phyloP scores from a whole-genome alignment of 1,140 invertebrate species.

The Sipha flava region DNA sequence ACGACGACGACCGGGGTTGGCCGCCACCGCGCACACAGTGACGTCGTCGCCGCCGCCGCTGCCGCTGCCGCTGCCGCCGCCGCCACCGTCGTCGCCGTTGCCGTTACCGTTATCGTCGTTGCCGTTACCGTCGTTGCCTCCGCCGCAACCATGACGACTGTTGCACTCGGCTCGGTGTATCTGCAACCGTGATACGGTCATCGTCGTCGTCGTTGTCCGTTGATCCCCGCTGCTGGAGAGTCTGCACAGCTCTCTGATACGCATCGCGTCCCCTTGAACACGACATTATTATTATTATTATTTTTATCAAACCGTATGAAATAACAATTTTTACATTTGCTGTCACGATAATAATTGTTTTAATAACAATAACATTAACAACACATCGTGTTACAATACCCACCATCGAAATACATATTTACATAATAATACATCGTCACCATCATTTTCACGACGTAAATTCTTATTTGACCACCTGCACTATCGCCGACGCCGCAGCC shows the following conservation, averaged over 20 bases:
- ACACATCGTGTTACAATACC: too few species aligned
- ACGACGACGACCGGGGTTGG: slow-evolving; percentile 4
- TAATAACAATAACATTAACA: too few species aligned
- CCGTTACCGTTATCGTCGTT: not conserved
- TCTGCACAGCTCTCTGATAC: too few species aligned
- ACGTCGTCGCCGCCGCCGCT: not conserved
- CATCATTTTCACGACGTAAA: not conserved
- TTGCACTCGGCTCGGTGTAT: not conserved
- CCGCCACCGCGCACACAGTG: not conserved
- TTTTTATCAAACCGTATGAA: too few species aligned
- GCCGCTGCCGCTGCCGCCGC: not conserved
- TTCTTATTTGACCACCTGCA: too few species aligned
- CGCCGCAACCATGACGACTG: slow-evolving; percentile 16
- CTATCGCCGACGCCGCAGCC: not conserved
- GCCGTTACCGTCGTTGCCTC: not conserved
- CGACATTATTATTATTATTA: too few species aligned
- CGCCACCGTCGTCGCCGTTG: not conserved
- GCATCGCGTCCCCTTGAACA: too few species aligned
- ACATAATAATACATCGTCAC: too few species aligned
- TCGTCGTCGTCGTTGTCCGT: not conserved
- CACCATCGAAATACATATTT: too few species aligned
- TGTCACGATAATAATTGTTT: too few species aligned
- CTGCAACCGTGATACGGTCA: not conserved
- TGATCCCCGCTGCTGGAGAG: too few species aligned
- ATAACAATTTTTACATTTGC: too few species aligned